Conservation (phyloP, 2,797 vertebrate species). For the Sebastes nivosus region DNA sequence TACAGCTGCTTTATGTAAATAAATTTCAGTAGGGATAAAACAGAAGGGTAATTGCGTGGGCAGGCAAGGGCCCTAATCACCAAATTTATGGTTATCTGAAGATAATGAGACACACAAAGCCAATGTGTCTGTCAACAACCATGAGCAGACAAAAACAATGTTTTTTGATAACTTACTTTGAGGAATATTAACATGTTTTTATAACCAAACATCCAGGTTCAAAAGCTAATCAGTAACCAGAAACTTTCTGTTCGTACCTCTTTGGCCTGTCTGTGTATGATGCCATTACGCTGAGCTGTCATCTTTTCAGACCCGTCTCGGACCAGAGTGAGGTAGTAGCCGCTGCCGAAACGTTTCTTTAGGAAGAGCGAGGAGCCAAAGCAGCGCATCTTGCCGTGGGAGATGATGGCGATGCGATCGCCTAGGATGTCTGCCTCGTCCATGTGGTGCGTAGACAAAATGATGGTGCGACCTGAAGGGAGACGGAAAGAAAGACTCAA, state of each 20-base stretch:
- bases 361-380: conserved; percentile 95
- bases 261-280: conserved; percentile 18
- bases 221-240: neutral
- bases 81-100: conserved; percentile 14
- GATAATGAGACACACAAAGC: conserved; percentile 14
- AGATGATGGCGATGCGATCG: conserved; percentile 96
- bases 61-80: conserved; percentile 2
- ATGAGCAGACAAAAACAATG: neutral
- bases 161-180: neutral
- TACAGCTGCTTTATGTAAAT: neutral
- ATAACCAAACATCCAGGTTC: neutral
- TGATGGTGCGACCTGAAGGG: conserved; percentile 91
- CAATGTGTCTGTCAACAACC: neutral
- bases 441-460: conserved; percentile 98
- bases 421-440: conserved; percentile 97
- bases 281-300: conserved; percentile 41
- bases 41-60: neutral
- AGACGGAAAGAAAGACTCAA: neutral
- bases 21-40: neutral
- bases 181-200: neutral
- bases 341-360: conserved; percentile 95
- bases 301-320: conserved; percentile 78
- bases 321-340: conserved; percentile 96
- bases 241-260: conserved; percentile 18
- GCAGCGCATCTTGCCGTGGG: conserved; percentile 92